Evolutionary conservation across 2,888 invertebrate genomes (phyloP).

Genomic region (Allolobophora icterica): DNA sequence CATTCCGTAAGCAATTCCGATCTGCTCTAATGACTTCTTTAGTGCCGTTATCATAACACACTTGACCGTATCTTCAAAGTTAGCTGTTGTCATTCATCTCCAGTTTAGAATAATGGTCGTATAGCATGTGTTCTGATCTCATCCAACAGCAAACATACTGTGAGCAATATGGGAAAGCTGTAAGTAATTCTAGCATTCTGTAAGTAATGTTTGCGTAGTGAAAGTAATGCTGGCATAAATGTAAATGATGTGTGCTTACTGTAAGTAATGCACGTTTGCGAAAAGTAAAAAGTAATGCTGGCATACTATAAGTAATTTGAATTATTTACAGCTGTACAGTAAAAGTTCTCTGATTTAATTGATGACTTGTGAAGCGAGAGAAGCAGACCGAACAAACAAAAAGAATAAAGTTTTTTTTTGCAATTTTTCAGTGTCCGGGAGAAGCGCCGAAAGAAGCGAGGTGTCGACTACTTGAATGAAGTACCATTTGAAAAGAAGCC

Average conservation of each 20-base stretch:
- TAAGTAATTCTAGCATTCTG: background rate
- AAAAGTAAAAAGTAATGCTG: constrained; percentile 33
- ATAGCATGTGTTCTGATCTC: too few relatives aligned
- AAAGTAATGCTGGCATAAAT: background rate
- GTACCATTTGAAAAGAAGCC: constrained; percentile 96
- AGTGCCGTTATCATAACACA: background rate
- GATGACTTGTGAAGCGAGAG: too few relatives aligned
- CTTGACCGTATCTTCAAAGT: too few relatives aligned
- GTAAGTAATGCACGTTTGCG: background rate
- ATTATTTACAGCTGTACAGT: too few relatives aligned
- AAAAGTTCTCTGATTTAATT: too few relatives aligned
- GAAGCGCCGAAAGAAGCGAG: constrained; percentile 72
- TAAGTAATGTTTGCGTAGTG: background rate
- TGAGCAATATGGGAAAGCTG: too few relatives aligned
- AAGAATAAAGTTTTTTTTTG: background rate
- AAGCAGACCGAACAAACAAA: too few relatives aligned
- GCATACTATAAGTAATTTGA: constrained; percentile 54
- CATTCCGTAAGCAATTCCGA: constrained; percentile 69
- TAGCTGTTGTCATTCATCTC: too few relatives aligned
- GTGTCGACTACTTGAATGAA: constrained; percentile 95
- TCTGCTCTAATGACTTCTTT: background rate
- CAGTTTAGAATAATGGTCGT: too few relatives aligned
- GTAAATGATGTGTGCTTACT: background rate
- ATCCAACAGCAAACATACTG: too few relatives aligned
- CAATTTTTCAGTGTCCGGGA: constrained; percentile 49